Evolutionary conservation across 2,888 invertebrate genomes (phyloP).

Genomic region (Eupeodes latifasciatus): DNA sequence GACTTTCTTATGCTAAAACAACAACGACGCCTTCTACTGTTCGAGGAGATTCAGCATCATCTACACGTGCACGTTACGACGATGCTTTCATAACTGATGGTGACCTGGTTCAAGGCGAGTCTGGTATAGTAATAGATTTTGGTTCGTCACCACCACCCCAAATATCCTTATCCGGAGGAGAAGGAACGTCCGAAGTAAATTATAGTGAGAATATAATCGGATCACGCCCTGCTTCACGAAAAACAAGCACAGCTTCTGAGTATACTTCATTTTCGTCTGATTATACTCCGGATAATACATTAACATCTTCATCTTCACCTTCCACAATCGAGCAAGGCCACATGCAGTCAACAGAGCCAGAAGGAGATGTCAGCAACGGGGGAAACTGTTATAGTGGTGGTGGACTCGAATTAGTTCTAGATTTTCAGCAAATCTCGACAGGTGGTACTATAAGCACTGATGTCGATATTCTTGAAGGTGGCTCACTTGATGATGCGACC

Average conservation of each 20-base stretch:
- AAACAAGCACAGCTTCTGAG: constrained; percentile 86
- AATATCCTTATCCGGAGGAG: constrained; percentile 30
- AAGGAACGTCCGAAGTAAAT: neutral
- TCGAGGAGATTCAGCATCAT: neutral
- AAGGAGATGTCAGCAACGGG: constrained; percentile 21
- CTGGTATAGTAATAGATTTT: constrained; percentile 62
- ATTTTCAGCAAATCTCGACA: constrained; percentile 60
- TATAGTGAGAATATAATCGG: constrained; percentile 76
- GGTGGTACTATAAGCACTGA: constrained; percentile 66
- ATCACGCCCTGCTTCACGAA: constrained; percentile 84
- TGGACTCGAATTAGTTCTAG: constrained; percentile 25
- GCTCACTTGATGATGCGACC: constrained; percentile 57
- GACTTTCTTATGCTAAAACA: constrained; percentile 21
- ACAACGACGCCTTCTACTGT: constrained; percentile 6
- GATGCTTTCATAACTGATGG: constrained; percentile 45
- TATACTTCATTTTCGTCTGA: constrained; percentile 84
- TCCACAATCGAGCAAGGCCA: constrained; percentile 76
- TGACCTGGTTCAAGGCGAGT: constrained; percentile 48
- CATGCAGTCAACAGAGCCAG: constrained; percentile 51
- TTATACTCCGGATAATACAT: constrained; percentile 86
- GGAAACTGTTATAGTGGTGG: constrained; percentile 13
- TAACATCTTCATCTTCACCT: constrained; percentile 80
- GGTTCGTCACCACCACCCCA: constrained; percentile 61
- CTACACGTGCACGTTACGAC: constrained; percentile 34
- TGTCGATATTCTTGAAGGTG: constrained; percentile 58